Conservation (phyloP, 1,140 invertebrate species). For the Brachystomella parvula region DNA sequence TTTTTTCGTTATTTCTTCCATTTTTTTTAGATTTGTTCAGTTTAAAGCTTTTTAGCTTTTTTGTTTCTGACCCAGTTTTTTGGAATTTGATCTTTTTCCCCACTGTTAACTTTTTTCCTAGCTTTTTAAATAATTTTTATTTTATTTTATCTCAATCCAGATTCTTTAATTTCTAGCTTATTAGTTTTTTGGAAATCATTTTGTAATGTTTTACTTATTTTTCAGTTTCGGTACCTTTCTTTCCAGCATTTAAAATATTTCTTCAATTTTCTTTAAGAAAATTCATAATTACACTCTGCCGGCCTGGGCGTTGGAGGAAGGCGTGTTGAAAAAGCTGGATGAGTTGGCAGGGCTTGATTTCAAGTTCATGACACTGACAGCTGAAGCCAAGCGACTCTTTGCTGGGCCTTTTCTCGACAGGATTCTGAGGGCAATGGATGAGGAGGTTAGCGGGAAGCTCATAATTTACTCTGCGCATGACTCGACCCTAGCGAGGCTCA, state of each 20-base stretch:
- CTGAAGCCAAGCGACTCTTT: constrained; percentile 48
- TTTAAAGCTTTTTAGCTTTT: too few species aligned
- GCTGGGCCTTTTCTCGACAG: constrained; percentile 34
- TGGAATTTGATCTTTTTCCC: too few species aligned
- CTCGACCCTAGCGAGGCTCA: constrained; percentile 65
- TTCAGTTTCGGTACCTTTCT: too few species aligned
- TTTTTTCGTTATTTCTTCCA: too few species aligned
- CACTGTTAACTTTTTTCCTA: too few species aligned
- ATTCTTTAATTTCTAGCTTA: too few species aligned
- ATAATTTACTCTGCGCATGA: constrained; percentile 75
- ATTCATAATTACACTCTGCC: constrained; percentile 64
- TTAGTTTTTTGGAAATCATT: too few species aligned
- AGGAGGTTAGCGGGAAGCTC: constrained; percentile 47
- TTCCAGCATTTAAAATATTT: neutral
- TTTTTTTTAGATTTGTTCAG: too few species aligned
- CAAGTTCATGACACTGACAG: constrained; percentile 44
- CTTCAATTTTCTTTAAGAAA: constrained; percentile 41
- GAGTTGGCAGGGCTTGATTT: neutral
- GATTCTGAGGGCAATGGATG: constrained; percentile 28
- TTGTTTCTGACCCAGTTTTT: too few species aligned
- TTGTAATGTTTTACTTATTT: too few species aligned
- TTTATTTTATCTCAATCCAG: too few species aligned
- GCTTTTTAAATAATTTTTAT: too few species aligned
- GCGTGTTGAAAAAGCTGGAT: constrained; percentile 11
- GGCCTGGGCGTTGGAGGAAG: constrained; percentile 56